phyloP scores from a whole-genome alignment of 2,888 invertebrate genomes.

The Elysia crispata region DNA sequence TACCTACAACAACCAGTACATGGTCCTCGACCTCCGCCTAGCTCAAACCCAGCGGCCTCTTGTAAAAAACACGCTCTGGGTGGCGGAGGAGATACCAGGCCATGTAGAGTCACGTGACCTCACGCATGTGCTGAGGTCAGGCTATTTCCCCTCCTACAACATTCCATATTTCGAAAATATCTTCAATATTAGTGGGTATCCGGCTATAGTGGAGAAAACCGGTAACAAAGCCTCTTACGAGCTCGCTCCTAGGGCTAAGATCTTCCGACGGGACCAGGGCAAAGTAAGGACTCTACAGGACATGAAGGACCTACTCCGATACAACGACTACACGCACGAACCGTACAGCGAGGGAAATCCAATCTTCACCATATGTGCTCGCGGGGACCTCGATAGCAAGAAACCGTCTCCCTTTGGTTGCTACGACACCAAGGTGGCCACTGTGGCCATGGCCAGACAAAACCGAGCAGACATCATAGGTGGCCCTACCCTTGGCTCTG shows the following conservation, averaged over 20 bases:
- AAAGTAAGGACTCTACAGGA: conserved; percentile 66
- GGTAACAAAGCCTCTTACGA: conserved; percentile 74
- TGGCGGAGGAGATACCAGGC: conserved; percentile 76
- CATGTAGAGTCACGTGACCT: conserved; percentile 70
- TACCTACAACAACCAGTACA: conserved; percentile 40
- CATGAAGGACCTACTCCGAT: conserved; percentile 75
- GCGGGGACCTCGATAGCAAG: conserved; percentile 67
- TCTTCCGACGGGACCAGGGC: conserved; percentile 74
- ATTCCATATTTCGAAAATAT: conserved; percentile 75
- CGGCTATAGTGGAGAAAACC: conserved; percentile 63
- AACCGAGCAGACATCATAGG: conserved; percentile 68
- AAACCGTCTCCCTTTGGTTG: conserved; percentile 68
- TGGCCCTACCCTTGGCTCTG: conserved; percentile 73
- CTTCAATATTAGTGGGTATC: conserved; percentile 75
- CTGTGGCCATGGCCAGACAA: conserved; percentile 66
- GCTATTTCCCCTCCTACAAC: conserved; percentile 77
- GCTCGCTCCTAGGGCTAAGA: conserved; percentile 75
- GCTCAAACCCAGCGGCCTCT: conserved; percentile 63
- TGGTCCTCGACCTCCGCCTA: conserved; percentile 58
- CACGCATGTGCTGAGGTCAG: conserved; percentile 59
- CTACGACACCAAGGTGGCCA: conserved; percentile 75
- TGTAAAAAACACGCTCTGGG: conserved; percentile 72
- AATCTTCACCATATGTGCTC: conserved; percentile 73
- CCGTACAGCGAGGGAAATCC: conserved; percentile 72
- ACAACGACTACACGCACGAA: conserved; percentile 74